Conservation (phyloP, 2,888 invertebrate species). For the Pyrrhosoma nymphula region DNA sequence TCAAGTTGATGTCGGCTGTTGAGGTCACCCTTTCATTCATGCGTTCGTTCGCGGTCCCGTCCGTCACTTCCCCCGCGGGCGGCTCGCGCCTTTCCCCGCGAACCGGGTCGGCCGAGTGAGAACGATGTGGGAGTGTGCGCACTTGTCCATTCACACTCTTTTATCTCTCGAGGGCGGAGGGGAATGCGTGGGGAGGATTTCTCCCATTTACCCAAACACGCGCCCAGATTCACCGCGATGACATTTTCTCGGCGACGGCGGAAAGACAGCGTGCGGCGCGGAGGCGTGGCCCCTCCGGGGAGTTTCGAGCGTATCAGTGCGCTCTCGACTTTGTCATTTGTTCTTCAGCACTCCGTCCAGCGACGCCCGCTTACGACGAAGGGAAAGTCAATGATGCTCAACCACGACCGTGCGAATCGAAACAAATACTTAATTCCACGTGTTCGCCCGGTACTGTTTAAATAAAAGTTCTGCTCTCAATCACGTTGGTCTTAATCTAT, state of each 20-base stretch:
- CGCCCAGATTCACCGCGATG: not conserved
- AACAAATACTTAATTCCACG: not conserved
- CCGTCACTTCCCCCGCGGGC: not conserved
- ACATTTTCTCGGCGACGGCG: not conserved
- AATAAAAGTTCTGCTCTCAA: no score
- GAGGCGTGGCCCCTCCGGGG: not conserved
- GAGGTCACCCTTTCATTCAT: no score
- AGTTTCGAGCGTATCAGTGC: not conserved
- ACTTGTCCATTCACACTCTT: constrained; percentile 11
- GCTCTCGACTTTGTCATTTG: constrained; percentile 15
- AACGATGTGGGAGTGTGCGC: not conserved
- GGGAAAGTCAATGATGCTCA: not conserved
- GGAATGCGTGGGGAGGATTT: not conserved
- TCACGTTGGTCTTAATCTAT: no score
- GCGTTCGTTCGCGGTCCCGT: no score
- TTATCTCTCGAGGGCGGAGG: not conserved
- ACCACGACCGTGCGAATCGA: not conserved
- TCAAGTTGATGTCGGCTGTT: no score
- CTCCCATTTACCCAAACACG: not conserved
- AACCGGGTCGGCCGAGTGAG: not conserved
- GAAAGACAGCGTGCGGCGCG: not conserved
- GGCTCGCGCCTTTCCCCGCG: not conserved
- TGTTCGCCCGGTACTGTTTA: no score
- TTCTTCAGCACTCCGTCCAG: not conserved
- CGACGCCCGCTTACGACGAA: not conserved